Evolutionary conservation across 2,797 vertebrate genomes (phyloP).

Genomic region (Sorex maritimensis): DNA sequence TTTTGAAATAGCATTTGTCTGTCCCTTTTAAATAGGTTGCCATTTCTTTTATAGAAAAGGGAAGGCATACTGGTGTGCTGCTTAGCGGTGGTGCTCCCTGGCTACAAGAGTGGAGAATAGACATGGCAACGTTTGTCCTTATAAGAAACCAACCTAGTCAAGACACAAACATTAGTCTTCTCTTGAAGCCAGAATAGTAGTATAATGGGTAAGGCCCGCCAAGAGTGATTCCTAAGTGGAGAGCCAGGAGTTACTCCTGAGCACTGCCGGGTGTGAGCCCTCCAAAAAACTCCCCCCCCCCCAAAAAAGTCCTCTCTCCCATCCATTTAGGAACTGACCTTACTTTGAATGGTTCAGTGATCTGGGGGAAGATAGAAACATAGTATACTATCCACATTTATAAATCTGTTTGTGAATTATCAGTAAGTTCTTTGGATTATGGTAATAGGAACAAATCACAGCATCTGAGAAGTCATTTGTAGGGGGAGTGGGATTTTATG

Average conservation of each 20-base stretch:
- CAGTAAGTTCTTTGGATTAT: neutral
- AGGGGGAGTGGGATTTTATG: neutral
- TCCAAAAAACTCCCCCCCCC: no score
- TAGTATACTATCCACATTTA: slow-evolving; percentile 13
- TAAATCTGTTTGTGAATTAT: neutral
- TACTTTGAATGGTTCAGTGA: slow-evolving; percentile 60
- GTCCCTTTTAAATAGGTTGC: slow-evolving; percentile 21
- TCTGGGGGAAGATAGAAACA: neutral
- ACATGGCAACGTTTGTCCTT: slow-evolving; percentile 25
- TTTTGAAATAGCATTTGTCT: slow-evolving; percentile 65
- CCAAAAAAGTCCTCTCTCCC: neutral
- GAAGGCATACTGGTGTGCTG: slow-evolving; percentile 5
- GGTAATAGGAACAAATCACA: slow-evolving; percentile 36
- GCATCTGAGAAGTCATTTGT: neutral
- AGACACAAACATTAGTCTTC: neutral
- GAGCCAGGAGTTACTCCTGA: no score
- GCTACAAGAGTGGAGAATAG: neutral
- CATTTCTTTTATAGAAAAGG: slow-evolving; percentile 45
- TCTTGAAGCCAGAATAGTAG: no score
- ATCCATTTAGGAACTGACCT: slow-evolving; percentile 20
- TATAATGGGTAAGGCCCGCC: no score
- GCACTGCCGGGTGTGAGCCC: no score
- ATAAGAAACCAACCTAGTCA: slow-evolving; percentile 25
- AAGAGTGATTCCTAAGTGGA: no score
- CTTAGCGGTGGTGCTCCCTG: slow-evolving; percentile 8